Evolutionary conservation across 2,797 vertebrate genomes (phyloP).

Genomic region (Hydrolagus colliei): DNA sequence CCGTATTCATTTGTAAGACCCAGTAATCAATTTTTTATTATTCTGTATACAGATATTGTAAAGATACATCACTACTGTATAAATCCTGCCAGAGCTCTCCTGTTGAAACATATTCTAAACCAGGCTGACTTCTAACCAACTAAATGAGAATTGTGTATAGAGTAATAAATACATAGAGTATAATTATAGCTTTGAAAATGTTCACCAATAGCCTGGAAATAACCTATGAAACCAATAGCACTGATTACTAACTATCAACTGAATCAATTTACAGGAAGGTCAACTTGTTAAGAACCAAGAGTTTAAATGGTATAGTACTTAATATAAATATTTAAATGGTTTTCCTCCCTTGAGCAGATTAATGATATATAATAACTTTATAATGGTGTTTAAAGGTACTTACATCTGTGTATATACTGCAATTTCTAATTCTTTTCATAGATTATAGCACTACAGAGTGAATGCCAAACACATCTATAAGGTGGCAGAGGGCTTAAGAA

Average conservation of each 20-base stretch:
- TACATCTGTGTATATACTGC: background rate
- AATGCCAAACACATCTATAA: background rate
- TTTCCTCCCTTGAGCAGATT: slow-evolving; percentile 2
- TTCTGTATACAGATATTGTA: too few relatives aligned
- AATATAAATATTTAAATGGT: slow-evolving; percentile 9
- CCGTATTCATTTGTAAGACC: too few relatives aligned
- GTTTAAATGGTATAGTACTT: background rate
- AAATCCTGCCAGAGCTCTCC: too few relatives aligned
- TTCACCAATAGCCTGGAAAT: background rate
- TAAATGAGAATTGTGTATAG: too few relatives aligned
- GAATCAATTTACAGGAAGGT: background rate
- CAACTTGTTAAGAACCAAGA: background rate
- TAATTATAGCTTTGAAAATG: too few relatives aligned
- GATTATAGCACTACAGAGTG: background rate
- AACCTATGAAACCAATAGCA: background rate
- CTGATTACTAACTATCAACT: background rate
- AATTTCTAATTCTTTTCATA: background rate
- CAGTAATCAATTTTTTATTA: too few relatives aligned
- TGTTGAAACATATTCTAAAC: too few relatives aligned
- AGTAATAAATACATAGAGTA: too few relatives aligned
- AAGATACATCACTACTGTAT: too few relatives aligned
- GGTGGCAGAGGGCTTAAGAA: background rate
- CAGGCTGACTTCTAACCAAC: too few relatives aligned
- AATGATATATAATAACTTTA: background rate
- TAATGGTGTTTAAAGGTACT: slow-evolving; percentile 1